Percentiles rank a stretch among this genome's conserved stretches.
Evolutionary conservation across 2,888 invertebrate genomes (phyloP).

Genomic region (Eutolmus rufibarbis): DNA sequence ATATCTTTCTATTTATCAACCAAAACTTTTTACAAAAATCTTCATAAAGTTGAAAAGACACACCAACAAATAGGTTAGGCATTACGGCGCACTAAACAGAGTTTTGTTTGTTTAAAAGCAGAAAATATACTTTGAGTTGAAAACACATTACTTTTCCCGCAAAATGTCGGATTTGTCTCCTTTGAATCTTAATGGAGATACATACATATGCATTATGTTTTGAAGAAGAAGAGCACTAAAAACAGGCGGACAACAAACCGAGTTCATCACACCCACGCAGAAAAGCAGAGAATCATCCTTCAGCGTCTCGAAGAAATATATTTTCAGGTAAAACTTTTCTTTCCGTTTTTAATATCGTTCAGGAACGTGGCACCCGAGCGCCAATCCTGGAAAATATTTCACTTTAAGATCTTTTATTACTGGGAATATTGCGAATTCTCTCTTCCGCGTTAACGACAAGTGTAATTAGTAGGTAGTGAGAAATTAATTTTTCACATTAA

Average conservation of each 20-base stretch:
- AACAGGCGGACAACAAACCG: neutral
- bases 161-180: neutral
- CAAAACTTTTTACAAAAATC: neutral
- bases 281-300: neutral
- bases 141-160: neutral
- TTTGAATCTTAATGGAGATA: neutral
- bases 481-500: constrained; percentile 33
- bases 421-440: constrained; percentile 3
- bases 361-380: neutral
- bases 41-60: neutral
- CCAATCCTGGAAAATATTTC: neutral
- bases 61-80: neutral
- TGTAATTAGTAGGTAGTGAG: neutral
- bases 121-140: neutral
- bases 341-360: neutral
- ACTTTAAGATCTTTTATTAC: constrained; percentile 6
- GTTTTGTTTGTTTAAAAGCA: neutral
- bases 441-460: neutral
- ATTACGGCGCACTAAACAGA: neutral
- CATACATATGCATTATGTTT: neutral
- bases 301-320: neutral
- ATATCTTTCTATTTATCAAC: neutral
- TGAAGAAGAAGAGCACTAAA: neutral
- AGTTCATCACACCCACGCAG: neutral
- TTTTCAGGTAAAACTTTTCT: neutral